phyloP scores from a whole-genome alignment of 2,113 vertebrate genomes.

The Entomyzon cyanotis region DNA sequence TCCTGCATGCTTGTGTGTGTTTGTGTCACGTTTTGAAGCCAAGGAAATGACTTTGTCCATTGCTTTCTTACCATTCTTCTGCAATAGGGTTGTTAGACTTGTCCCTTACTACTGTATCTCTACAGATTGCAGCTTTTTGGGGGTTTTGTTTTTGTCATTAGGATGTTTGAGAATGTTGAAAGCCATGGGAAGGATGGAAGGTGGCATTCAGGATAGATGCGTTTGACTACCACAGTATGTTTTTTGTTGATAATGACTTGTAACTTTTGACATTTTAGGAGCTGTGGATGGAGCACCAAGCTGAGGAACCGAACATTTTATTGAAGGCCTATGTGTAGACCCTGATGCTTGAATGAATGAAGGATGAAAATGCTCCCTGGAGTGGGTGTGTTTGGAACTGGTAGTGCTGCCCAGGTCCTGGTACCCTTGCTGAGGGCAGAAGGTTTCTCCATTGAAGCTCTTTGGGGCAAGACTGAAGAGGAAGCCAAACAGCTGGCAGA shows the following conservation, averaged over 20 bases:
- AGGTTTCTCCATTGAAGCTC: slow-evolving; percentile 91
- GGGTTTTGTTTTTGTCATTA: background rate
- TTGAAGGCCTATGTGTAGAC: background rate
- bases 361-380: slow-evolving; percentile 89
- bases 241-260: background rate
- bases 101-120: background rate
- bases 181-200: background rate
- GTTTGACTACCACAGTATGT: background rate
- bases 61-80: background rate
- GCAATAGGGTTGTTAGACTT: background rate
- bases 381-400: slow-evolving; percentile 97
- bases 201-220: background rate
- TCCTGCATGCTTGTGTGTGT: accelerated
- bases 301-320: background rate
- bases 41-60: background rate
- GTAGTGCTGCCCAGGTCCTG: slow-evolving; percentile 88
- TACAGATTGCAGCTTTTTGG: background rate
- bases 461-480: slow-evolving; percentile 94
- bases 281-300: background rate
- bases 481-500: slow-evolving; percentile 88
- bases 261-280: slow-evolving; percentile 43
- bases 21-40: background rate
- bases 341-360: slow-evolving; percentile 25
- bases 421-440: slow-evolving; percentile 90
- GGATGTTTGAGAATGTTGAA: background rate